Base-by-base conservation (phyloP, 1,140 invertebrate species). In the Schlechtendalia chinensis region DNA sequence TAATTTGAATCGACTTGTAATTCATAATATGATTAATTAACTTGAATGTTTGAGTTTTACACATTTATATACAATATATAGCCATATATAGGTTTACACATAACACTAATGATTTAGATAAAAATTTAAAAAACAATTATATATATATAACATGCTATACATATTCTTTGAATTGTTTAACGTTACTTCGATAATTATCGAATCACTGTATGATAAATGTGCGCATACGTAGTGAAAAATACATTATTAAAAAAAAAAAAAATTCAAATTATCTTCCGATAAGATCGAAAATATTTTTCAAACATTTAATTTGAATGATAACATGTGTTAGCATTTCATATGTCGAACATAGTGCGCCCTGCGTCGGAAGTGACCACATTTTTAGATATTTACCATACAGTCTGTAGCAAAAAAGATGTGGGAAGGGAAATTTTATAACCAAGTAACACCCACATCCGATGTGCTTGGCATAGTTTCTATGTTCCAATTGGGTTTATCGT, bases 381-480 rank as follows among this genome's bases (percentile, higher is more conserved):
- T 54, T 29, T n/a, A 54, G 47, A 72, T 39, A 29, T 72, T 29
- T 53, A 54, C 17, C 14, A 2, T 16, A 17, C 1, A 12, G 16
- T 29, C 0, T 39, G 32, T 1, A 19, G 11, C 4, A 14, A 19
- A 16, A 8, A 22, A 8, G 47, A 22, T 19, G 12, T 14, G 10
- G 19, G 45, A 32, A 69, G 14, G 50, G 24, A 54, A 17, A 72
- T 72, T 72, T 72, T 54, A 29, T 54, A 29, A 72, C 47, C 24
- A 22, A 72, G 50, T 29, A 54, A 72, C 69, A 72, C 69, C 69
- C 69, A 72, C 69, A 16, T 27, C 24, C 50, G 8, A 17, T 54
- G 24, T 29, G 69, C 5, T 72, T 72, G 69, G 69, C 69, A 72
- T 72, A 72, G 69, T 72, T 71, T 72, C 24, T 17, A 72, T 12